phyloP scores from a whole-genome alignment of 1,140 invertebrate genomes.

The Cepaea nemoralis region DNA sequence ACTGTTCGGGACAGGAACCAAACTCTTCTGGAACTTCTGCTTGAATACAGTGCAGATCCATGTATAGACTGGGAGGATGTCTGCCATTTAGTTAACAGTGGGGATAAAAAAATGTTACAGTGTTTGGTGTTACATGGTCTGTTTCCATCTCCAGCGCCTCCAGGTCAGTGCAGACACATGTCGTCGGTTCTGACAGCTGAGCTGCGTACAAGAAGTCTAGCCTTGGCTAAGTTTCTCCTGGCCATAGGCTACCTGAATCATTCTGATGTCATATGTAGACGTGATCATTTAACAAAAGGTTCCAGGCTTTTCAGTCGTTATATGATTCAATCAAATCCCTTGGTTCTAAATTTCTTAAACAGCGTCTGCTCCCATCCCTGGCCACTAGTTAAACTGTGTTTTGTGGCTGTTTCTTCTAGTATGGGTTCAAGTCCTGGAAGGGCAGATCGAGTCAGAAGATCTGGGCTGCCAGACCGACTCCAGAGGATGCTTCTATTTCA shows the following conservation, averaged over 20 bases:
- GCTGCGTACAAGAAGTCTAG: background rate
- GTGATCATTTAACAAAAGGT: background rate
- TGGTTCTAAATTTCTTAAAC: background rate
- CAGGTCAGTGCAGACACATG: background rate
- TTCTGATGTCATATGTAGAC: background rate
- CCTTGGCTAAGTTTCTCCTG: background rate
- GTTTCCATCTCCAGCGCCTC: background rate
- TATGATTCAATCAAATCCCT: background rate
- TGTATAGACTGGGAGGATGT: background rate
- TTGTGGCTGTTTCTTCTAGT: background rate
- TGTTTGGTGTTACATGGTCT: background rate
- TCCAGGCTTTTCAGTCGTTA: too few relatives aligned
- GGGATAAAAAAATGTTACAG: background rate
- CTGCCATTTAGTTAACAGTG: background rate
- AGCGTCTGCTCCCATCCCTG: background rate
- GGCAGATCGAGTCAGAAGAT: background rate
- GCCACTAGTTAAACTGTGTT: constrained; percentile 12
- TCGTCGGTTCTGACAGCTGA: background rate
- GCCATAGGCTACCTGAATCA: background rate
- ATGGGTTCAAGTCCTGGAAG: background rate
- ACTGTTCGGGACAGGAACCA: background rate
- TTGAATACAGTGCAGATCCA: background rate
- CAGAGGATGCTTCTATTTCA: background rate
- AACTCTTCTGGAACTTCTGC: background rate
- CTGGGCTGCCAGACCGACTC: background rate